Evolutionary conservation across 2,888 invertebrate species (phyloP), one percentile per base, ranked within the genome.

Genomic region (Trissoscelio sp.): DNA sequence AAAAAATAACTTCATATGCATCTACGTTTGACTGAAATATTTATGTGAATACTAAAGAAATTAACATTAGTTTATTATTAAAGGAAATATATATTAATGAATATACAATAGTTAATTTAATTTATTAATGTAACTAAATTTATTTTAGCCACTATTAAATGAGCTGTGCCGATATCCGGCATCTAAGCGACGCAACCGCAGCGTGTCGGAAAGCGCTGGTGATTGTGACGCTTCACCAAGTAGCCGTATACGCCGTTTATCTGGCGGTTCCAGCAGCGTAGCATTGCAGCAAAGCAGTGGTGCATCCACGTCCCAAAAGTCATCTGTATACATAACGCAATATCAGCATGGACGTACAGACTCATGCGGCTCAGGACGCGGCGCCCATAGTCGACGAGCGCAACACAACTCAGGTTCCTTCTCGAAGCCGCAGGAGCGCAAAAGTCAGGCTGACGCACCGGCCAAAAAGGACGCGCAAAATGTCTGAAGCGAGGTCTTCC

Each of bases 121-220:
- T n/a, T n/a, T n/a, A n/a, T n/a, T n/a, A n/a, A n/a, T n/a, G n/a
- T n/a, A n/a, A n/a, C n/a, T n/a, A 53, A 53, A 34, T 34, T 34
- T 39, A n/a, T 42, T 39, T 16, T 7, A 94, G 92, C 94, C 94
- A 3, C 93, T 93, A 90, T 94, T 94, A 87, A 93, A 93, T 87
- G 94, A 94, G 88, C 93, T 93, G 91, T 92, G 92, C 1, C 88
- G 92, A 74, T 91, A 93, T 51, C 91, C 92, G 12, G 92, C 92
- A 9, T 87, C 87, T 79, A 92, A 93, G 78, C 92, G 93, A 62
- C 93, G 95, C 31, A 94, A 94, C 89, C 93, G 95, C 77, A 95
- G 95, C 85, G 93, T 94, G 9, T 95, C 95, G 0, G 95, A 95
- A 88, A 95, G 95, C 83, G 93, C 92, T 58, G 92, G 92, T 24